Percentiles rank a stretch among this genome's conserved stretches.
phyloP scores from a whole-genome alignment of 2,113 vertebrate species.

The Mus pahari region DNA sequence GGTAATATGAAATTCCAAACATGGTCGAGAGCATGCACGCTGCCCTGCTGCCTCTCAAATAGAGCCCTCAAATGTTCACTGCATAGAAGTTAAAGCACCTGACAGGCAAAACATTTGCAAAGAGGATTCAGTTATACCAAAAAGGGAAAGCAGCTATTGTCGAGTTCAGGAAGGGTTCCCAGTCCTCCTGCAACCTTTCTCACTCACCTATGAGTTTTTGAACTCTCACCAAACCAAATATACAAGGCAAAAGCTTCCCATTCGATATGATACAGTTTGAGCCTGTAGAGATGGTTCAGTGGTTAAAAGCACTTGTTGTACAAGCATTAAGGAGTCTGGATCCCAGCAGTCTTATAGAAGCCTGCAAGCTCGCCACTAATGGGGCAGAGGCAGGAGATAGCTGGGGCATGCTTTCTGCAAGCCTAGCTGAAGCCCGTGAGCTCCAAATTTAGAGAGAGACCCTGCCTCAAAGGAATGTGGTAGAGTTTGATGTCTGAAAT shows the following conservation, averaged over 20 bases:
- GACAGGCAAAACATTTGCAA: neutral
- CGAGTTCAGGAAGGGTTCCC: accelerated
- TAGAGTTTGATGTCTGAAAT: neutral
- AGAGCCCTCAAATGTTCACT: slow-evolving; percentile 46
- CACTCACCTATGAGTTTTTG: neutral
- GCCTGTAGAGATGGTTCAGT: neutral
- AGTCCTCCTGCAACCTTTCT: neutral
- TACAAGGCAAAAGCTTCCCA: accelerated
- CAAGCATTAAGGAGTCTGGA: neutral
- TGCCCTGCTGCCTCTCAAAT: neutral
- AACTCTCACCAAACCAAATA: neutral
- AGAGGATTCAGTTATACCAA: neutral
- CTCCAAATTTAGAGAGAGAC: neutral
- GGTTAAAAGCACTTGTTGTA: neutral
- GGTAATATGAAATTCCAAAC: slow-evolving; percentile 23
- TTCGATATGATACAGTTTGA: neutral
- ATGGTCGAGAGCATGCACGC: accelerated
- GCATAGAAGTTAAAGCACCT: neutral
- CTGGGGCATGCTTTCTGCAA: neutral
- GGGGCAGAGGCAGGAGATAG: neutral
- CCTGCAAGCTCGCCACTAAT: no score
- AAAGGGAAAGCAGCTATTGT: neutral
- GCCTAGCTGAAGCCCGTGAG: neutral
- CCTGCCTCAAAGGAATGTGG: neutral
- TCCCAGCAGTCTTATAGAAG: neutral